A percentile compares a stretch with the other conserved stretches of the same genome.
Evolutionary conservation across 2,113 vertebrate species (phyloP).

Genomic region (Acanthochromis polyacanthus): DNA sequence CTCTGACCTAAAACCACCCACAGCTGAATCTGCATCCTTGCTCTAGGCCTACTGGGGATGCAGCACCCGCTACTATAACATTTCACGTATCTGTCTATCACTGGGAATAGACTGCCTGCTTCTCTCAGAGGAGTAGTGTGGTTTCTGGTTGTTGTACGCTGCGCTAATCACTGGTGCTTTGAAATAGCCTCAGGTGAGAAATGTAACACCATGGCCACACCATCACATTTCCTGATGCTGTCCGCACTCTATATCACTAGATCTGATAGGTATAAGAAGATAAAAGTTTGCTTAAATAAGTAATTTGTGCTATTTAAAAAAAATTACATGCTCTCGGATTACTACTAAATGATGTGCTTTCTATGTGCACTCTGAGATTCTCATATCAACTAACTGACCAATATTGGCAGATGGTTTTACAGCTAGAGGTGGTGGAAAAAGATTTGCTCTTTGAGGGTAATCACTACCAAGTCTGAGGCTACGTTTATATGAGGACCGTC

Average conservation of each 20-base stretch:
- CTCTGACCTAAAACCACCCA: conserved; percentile 36
- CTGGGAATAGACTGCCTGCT: not conserved
- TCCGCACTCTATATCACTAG: not conserved
- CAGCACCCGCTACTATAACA: not conserved
- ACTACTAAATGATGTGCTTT: too few species aligned
- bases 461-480: too few species aligned
- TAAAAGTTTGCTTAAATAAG: not conserved
- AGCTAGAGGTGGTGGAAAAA: too few species aligned
- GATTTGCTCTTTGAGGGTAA: too few species aligned
- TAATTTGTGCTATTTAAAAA: too few species aligned
- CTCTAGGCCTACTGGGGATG: not conserved
- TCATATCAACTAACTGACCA: too few species aligned
- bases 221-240: not conserved
- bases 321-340: too few species aligned
- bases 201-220: not conserved
- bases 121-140: not conserved
- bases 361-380: too few species aligned
- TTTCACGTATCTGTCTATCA: conserved; percentile 1
- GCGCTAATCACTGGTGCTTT: not conserved
- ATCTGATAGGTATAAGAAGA: not conserved
- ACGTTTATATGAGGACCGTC: too few species aligned
- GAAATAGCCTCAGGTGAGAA: conserved; percentile 7
- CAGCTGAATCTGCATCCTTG: conserved; percentile 34
- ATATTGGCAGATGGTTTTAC: too few species aligned
- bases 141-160: not conserved